A percentile compares a stretch with the other conserved stretches of the same genome.
These are phyloP conservation scores for Nylanderia fulva DNA, from an alignment of 1,140 invertebrate species.

Conservation along the genomic window DNA sequence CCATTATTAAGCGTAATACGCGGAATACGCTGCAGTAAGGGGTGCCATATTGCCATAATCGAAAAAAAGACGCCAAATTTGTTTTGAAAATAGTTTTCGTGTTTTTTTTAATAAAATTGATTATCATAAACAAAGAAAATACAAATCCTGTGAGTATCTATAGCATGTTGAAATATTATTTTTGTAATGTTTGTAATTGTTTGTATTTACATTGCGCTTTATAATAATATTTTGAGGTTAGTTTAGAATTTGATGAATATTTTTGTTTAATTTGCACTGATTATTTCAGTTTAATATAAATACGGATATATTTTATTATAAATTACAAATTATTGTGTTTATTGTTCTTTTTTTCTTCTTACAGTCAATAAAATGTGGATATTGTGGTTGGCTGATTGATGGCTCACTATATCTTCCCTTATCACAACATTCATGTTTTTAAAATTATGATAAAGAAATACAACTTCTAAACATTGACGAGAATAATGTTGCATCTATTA, in stretches of 20 bases:
- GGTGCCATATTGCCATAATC: no score
- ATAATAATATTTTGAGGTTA: constrained; percentile 13
- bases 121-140: neutral
- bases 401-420: neutral
- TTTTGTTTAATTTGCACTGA: neutral
- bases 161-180: constrained; percentile 18
- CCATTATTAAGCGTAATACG: no score
- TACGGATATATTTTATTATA: neutral
- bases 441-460: neutral
- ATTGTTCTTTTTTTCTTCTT: neutral
- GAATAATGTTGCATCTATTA: constrained; percentile 16
- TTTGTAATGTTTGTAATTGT: neutral
- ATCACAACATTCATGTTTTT: neutral
- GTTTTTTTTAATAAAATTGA: neutral
- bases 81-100: no score
- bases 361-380: constrained; percentile 16
- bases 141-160: neutral
- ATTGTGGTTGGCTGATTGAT: neutral
- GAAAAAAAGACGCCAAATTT: no score
- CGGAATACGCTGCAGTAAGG: no score
- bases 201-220: neutral
- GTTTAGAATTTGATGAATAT: constrained; percentile 13
- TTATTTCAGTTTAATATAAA: neutral
- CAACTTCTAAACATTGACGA: neutral
- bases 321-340: constrained; percentile 7